Base-by-base conservation (phyloP, 2,888 invertebrate genomes). In the Andrena bucephala region DNA sequence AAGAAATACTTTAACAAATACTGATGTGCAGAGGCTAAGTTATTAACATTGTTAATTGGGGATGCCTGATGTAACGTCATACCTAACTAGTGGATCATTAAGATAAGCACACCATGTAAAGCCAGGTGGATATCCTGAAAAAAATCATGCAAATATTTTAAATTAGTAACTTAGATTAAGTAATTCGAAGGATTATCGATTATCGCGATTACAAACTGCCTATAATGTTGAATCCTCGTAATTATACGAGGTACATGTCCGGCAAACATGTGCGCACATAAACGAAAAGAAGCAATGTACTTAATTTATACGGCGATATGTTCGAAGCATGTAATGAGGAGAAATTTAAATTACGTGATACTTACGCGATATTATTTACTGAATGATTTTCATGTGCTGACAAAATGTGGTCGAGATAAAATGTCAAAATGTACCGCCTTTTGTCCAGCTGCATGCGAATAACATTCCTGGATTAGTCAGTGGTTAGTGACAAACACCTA, bases 41-140 rank as follows among this genome's bases (percentile, higher is more conserved):
- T 31, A 42, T 78, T 66, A 50, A 65, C 10, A 59, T 73, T 76
- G 8, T 80, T 82, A 85, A 71, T 81, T 63, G 27, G 73, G 68
- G 5, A 82, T 68, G 80, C 70, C 81, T 77, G 80, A 83, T 75
- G 83, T 67, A 69, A 85, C 69, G 78, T 90, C 91, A 87, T 86
- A 90, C 85, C 87, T 90, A 80, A 89, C 59, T 75, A 88, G 89
- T 89, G 93, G 92, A 85, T 92, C 92, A 72, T 88, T 92, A 87
- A 94, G 87, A 87, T 94, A 93, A 90, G 93, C 92, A 87, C 94
- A 94, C 94, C 94, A 94, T 71, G 93, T 93, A 77, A 93, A 94
- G 68, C 94, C 94, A 83, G 94, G 92, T 80, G 94, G 94, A 87
- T 93, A 94, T 85, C 93, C 94, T 94, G 93, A 78, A 94, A 93